phyloP scores from a whole-genome alignment of 2,888 invertebrate genomes.

The Agrenia bidenticulata region DNA sequence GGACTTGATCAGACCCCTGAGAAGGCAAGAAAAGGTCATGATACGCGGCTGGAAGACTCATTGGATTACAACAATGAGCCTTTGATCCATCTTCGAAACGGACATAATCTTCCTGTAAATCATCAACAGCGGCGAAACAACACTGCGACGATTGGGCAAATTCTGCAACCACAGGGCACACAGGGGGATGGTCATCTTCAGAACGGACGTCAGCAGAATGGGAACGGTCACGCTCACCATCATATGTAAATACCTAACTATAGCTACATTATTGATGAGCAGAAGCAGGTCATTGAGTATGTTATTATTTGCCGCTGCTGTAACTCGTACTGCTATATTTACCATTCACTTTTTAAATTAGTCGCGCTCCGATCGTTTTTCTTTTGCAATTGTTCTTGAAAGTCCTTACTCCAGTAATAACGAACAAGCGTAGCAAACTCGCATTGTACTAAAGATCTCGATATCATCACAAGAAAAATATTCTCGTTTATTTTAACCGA shows the following conservation, averaged over 20 bases:
- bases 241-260: not conserved
- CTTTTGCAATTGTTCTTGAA: too few relatives aligned
- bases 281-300: too few relatives aligned
- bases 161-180: slow-evolving; percentile 48
- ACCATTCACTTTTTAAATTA: too few relatives aligned
- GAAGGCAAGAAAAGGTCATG: slow-evolving; percentile 20
- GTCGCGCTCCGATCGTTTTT: too few relatives aligned
- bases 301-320: too few relatives aligned
- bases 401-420: too few relatives aligned
- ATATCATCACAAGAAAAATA: too few relatives aligned
- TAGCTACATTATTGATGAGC: too few relatives aligned
- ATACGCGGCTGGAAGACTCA: slow-evolving; percentile 44
- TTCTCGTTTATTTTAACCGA: too few relatives aligned
- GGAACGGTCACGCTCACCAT: not conserved
- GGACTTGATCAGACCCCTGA: slow-evolving; percentile 48
- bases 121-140: slow-evolving; percentile 40
- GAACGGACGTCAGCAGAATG: not conserved
- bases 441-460: too few relatives aligned
- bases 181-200: slow-evolving; percentile 11
- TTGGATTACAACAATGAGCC: slow-evolving; percentile 46
- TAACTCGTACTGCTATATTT: too few relatives aligned
- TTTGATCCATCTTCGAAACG: slow-evolving; percentile 46
- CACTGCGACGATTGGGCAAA: slow-evolving; percentile 43
- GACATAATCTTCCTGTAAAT: slow-evolving; percentile 34
- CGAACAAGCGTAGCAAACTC: too few relatives aligned